Evolutionary conservation across 2,888 invertebrate species (phyloP).

Genomic region (Tachina fera): DNA sequence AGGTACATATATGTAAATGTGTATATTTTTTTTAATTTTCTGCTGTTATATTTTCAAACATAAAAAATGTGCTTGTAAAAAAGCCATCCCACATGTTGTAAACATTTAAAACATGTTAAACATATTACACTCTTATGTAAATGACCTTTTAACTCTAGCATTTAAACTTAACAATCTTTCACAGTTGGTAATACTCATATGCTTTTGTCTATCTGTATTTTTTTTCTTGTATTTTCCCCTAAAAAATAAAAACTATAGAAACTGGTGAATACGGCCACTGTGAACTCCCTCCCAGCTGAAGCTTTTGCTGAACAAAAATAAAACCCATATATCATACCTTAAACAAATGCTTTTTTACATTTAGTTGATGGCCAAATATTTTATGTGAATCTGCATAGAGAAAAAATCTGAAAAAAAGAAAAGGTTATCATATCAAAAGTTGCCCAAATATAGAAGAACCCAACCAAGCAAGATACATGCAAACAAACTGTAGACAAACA

Average conservation of each 20-base stretch:
- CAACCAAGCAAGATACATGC: conserved; percentile 19
- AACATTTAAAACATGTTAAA: conserved; percentile 48
- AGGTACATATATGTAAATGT: neutral
- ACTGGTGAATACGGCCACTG: conserved; percentile 16
- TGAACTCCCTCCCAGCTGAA: neutral
- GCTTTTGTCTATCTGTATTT: neutral
- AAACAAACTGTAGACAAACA: conserved; percentile 43
- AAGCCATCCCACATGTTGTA: conserved; percentile 20
- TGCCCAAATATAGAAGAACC: conserved; percentile 42
- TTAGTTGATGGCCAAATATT: conserved; percentile 45
- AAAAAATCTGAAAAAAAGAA: conserved; percentile 43
- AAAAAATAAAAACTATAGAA: conserved; percentile 45
- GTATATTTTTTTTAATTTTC: neutral
- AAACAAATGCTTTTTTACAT: conserved; percentile 22
- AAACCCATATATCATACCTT: conserved; percentile 61
- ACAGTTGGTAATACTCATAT: conserved; percentile 38
- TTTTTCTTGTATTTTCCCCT: conserved; percentile 6
- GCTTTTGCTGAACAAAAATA: conserved; percentile 9
- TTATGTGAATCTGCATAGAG: conserved; percentile 41
- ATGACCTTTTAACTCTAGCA: conserved; percentile 67
- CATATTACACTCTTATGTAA: conserved; percentile 62
- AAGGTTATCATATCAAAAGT: conserved; percentile 62
- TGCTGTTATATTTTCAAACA: neutral
- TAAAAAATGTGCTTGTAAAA: neutral
- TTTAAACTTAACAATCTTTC: conserved; percentile 62